Conservation (phyloP, 2,113 vertebrate species). For the Antidorcas marsupialis region DNA sequence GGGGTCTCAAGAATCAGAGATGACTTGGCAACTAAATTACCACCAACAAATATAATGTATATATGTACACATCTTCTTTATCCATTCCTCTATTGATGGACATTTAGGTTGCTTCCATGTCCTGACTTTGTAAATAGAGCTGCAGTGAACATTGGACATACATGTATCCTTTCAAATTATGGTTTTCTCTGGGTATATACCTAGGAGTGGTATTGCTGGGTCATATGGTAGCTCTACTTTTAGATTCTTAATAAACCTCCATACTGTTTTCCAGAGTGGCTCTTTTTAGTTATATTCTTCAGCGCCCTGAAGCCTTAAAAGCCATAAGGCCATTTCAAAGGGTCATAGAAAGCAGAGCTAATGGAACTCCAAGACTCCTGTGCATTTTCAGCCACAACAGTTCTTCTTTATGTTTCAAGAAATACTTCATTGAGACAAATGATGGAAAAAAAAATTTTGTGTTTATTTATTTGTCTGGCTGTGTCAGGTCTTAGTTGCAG, state of each 20-base stretch:
- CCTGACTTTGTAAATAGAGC: not conserved
- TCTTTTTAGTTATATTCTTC: not conserved
- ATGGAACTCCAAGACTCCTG: not conserved
- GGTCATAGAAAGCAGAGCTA: not conserved
- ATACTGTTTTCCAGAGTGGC: not conserved
- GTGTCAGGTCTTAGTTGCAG: not conserved
- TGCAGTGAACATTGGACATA: not conserved
- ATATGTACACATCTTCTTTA: not conserved
- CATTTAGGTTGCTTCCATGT: not conserved
- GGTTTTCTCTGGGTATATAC: not conserved
- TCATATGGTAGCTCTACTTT: not conserved
- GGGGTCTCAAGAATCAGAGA: not conserved
- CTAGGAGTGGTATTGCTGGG: not conserved
- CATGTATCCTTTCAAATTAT: not conserved
- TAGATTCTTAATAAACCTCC: not conserved
- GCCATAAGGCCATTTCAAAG: not conserved
- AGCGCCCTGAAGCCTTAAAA: not conserved
- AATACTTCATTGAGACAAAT: not conserved
- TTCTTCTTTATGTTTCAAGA: not conserved
- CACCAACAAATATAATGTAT: not conserved
- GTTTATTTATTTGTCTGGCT: not conserved
- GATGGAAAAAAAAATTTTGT: not conserved
- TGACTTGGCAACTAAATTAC: not conserved
- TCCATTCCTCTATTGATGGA: not conserved
- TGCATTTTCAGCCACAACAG: not conserved